These are phyloP conservation scores for Galeruca laticollis DNA, from an alignment of 2,888 invertebrate genomes.

Conservation along the genomic window DNA sequence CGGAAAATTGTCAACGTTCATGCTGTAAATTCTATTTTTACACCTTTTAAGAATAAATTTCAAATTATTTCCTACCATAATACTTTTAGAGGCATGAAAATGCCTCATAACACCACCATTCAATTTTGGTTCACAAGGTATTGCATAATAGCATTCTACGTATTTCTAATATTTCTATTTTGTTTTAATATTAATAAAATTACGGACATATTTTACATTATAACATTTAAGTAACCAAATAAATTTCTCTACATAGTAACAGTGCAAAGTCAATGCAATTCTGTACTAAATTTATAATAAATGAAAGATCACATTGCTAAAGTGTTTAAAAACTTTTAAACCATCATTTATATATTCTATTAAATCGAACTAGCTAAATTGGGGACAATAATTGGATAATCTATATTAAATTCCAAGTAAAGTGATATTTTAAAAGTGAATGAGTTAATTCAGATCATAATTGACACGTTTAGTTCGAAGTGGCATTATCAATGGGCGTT, in stretches of 20 bases:
- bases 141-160: constrained; percentile 3
- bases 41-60: too few relatives aligned
- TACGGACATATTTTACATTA: constrained; percentile 11
- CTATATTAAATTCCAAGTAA: constrained; percentile 10
- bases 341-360: constrained; percentile 1
- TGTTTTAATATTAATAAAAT: neutral
- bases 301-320: constrained; percentile 17
- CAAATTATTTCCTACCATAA: too few relatives aligned
- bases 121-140: neutral
- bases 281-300: constrained; percentile 13
- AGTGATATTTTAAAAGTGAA: constrained; percentile 22
- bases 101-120: neutral
- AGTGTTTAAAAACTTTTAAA: constrained; percentile 4
- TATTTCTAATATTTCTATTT: neutral
- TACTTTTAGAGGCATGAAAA: too few relatives aligned
- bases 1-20: too few relatives aligned
- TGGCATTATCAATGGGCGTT: neutral
- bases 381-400: constrained; percentile 6
- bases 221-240: constrained; percentile 24
- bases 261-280: constrained; percentile 8
- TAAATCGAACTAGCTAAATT: constrained; percentile 17
- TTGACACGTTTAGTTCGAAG: constrained; percentile 14
- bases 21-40: too few relatives aligned
- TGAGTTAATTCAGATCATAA: constrained; percentile 11
- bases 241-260: constrained; percentile 17